Base-by-base conservation (phyloP, 2,888 invertebrate genomes). In the Caenorhabditis sp. region DNA sequence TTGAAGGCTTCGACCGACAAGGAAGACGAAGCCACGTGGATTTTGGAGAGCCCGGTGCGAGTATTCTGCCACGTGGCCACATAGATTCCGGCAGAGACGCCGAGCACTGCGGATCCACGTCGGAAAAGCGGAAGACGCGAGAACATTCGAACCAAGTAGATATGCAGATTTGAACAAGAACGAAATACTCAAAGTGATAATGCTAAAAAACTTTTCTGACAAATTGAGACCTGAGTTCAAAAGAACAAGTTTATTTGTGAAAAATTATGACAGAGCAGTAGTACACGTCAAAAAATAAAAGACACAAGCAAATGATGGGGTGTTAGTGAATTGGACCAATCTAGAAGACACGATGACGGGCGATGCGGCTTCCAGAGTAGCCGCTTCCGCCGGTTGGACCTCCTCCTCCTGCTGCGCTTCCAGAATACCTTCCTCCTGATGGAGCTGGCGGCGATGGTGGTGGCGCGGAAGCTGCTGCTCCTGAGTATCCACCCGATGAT, bases 301-400 rank as follows among this genome's bases (percentile, higher is more conserved):
- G 65, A 65, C 65, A 65, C 55, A 58, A 50, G 58, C 46, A 39
- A 55, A 45, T 11, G 32, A 20, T n/a, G n/a, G n/a, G n/a, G n/a
- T n/a, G n/a, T n/a, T n/a, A n/a, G n/a, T n/a, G n/a, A n/a, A n/a
- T 26, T 53, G n/a, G 32, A 55, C 11, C 11, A 5, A 37, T 8
- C 58, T 68, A 68, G 27, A 30, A 15, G 26, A n/a, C n/a, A n/a
- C 70, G 70, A 26, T 61, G 59, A 53, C 70, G 70, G 45, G 70
- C 70, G 22, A 53, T 37, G 20, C 70, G 59, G 39, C 59, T 59
- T 32, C 59, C 59, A 20, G 70, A 59, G 43, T 61, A 59, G 35
- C 52, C 52, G n/a, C 30, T 22, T n/a, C n/a, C n/a, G n/a, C n/a
- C n/a, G n/a, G n/a, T n/a, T n/a, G n/a, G n/a, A 7, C 48, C 61